A percentile compares a stretch with the other conserved stretches of the same genome.
Evolutionary conservation across 2,113 vertebrate species (phyloP).

Genomic region (Telmatochromis bifrenatus): DNA sequence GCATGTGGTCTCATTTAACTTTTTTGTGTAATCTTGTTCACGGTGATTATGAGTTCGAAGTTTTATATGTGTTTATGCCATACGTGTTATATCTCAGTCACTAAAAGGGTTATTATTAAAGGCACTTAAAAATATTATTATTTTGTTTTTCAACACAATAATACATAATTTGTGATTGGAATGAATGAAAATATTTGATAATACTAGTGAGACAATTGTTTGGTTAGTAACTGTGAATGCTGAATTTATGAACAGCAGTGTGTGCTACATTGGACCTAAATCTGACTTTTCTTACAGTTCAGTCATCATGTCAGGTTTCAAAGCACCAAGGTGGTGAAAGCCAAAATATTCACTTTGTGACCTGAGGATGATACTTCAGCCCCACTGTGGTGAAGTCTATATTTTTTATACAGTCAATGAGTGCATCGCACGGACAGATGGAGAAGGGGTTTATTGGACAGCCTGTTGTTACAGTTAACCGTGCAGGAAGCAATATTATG

Average conservation of each 20-base stretch:
- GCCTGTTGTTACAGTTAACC: not conserved
- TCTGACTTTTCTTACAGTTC: not conserved
- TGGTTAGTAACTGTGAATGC: not conserved
- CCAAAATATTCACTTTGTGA: not conserved
- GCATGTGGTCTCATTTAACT: not conserved
- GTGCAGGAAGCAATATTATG: not conserved
- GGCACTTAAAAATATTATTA: not conserved
- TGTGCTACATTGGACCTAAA: not conserved
- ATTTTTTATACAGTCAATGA: not conserved
- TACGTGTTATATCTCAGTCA: not conserved
- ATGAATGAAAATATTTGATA: not conserved
- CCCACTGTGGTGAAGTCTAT: not conserved
- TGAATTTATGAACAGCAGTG: not conserved
- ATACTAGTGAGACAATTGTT: not conserved
- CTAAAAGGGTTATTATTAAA: not conserved
- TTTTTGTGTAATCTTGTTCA: not conserved
- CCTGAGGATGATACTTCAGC: not conserved
- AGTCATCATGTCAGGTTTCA: not conserved
- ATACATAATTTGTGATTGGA: not conserved
- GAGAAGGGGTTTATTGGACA: not conserved
- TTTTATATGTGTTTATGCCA: not conserved
- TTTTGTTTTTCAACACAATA: not conserved
- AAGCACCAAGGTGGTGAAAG: not conserved
- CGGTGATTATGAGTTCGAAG: not conserved
- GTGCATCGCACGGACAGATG: not conserved